These are phyloP conservation scores for Orius insidiosus DNA, from an alignment of 1,140 invertebrate species.

Conservation along the genomic window DNA sequence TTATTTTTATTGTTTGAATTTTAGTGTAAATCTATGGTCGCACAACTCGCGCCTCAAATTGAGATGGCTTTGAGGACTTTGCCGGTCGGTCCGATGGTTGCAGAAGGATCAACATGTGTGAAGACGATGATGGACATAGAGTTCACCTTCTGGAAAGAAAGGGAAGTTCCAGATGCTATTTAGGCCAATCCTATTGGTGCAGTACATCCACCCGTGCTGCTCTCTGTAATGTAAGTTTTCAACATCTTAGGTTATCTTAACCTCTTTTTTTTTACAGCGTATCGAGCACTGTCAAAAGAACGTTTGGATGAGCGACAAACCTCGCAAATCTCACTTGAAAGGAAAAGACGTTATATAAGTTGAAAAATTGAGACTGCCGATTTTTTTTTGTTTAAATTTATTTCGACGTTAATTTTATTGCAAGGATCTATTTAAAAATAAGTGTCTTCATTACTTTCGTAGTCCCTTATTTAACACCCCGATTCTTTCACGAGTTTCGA, in stretches of 20 bases:
- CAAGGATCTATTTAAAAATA: too few species aligned
- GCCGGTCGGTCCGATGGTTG: slow-evolving; percentile 37
- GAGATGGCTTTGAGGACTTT: slow-evolving; percentile 36
- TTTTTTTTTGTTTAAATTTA: too few species aligned
- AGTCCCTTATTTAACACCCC: too few species aligned
- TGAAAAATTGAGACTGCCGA: too few species aligned
- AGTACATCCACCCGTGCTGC: slow-evolving; percentile 30
- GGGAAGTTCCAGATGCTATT: slow-evolving; percentile 32
- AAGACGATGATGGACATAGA: slow-evolving; percentile 13
- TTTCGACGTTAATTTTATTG: too few species aligned
- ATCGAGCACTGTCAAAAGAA: slow-evolving; percentile 28
- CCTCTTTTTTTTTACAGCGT: slow-evolving; percentile 26
- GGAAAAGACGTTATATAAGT: slow-evolving; percentile 10
- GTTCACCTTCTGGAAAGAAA: slow-evolving; percentile 21
- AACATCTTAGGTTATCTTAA: background rate
- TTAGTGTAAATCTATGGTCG: slow-evolving; percentile 39
- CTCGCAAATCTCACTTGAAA: slow-evolving; percentile 7
- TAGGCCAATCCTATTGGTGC: slow-evolving; percentile 40
- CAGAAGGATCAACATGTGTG: slow-evolving; percentile 35
- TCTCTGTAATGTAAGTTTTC: slow-evolving; percentile 33
- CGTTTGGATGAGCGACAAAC: slow-evolving; percentile 26
- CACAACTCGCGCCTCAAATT: slow-evolving; percentile 44
- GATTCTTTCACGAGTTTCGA: too few species aligned
- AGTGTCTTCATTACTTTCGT: too few species aligned
- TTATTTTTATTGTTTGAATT: slow-evolving; percentile 4